phyloP scores from a whole-genome alignment of 2,888 invertebrate genomes.

The Caenorhabditis angaria region DNA sequence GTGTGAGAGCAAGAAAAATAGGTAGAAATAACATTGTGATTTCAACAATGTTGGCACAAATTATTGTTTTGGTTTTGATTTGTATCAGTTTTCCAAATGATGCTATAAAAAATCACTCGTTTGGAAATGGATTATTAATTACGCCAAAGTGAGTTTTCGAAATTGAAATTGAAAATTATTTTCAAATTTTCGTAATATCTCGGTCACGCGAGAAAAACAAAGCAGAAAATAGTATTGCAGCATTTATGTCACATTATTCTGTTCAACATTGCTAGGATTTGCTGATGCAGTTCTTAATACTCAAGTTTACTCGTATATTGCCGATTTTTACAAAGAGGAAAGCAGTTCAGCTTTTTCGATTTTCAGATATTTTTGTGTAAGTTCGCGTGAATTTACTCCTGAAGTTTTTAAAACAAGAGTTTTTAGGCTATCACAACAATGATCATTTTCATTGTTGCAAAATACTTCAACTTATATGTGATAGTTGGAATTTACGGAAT shows the following conservation, averaged over 20 bases:
- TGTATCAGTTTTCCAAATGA: background rate
- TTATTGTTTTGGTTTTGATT: background rate
- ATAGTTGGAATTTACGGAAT: background rate
- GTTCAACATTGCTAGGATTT: background rate
- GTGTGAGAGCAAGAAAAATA: background rate
- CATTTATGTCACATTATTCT: background rate
- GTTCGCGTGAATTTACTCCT: background rate
- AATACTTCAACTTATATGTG: background rate
- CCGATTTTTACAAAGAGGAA: background rate
- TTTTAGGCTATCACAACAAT: background rate
- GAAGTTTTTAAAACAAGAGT: background rate
- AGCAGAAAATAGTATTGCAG: too few species aligned
- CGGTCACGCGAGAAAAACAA: too few species aligned
- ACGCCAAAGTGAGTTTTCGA: background rate
- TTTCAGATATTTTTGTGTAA: constrained; percentile 1
- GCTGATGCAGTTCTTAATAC: background rate
- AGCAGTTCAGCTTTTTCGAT: background rate
- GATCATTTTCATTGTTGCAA: background rate
- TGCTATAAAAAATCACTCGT: background rate
- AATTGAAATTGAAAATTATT: background rate
- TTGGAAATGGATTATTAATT: background rate
- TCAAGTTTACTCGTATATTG: background rate
- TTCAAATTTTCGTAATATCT: background rate
- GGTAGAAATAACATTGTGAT: background rate
- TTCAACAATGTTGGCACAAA: background rate